These are phyloP conservation scores for Illadopsis cleaveri DNA, from an alignment of 2,113 vertebrate species.

Conservation along the genomic window DNA sequence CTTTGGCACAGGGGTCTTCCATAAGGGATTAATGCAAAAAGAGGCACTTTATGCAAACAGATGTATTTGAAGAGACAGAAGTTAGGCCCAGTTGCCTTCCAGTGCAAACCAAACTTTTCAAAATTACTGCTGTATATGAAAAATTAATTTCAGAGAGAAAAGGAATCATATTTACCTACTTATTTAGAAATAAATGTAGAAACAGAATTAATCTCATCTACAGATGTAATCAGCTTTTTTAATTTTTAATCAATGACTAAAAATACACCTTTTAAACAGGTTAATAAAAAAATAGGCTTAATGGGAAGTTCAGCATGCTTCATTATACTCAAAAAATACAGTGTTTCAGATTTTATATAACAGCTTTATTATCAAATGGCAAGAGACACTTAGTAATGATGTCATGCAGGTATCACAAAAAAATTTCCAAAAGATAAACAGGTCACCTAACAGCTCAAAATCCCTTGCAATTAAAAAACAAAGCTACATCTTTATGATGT, in stretches of 20 bases:
- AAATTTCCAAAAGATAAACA: background rate
- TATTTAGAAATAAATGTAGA: background rate
- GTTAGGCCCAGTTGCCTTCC: background rate
- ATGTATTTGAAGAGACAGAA: background rate
- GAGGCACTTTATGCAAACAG: background rate
- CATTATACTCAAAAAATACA: background rate
- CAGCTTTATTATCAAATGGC: conserved; percentile 55
- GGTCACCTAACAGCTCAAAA: background rate
- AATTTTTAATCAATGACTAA: background rate
- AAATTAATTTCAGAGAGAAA: background rate
- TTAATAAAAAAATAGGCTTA: background rate
- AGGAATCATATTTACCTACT: background rate
- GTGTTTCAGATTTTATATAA: background rate
- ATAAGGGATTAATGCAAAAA: background rate
- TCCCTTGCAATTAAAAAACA: background rate
- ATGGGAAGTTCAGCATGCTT: background rate
- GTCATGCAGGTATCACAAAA: conserved; percentile 1
- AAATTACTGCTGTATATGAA: background rate
- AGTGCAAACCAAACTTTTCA: background rate
- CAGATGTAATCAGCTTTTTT: background rate
- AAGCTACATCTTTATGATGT: background rate
- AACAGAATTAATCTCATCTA: background rate
- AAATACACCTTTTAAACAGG: background rate
- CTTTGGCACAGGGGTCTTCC: background rate
- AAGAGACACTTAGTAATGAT: conserved; percentile 11